Evolutionary conservation across 2,113 vertebrate genomes (phyloP), one percentile per base, ranked within the genome.

Genomic region (Marcusenius ussheri): DNA sequence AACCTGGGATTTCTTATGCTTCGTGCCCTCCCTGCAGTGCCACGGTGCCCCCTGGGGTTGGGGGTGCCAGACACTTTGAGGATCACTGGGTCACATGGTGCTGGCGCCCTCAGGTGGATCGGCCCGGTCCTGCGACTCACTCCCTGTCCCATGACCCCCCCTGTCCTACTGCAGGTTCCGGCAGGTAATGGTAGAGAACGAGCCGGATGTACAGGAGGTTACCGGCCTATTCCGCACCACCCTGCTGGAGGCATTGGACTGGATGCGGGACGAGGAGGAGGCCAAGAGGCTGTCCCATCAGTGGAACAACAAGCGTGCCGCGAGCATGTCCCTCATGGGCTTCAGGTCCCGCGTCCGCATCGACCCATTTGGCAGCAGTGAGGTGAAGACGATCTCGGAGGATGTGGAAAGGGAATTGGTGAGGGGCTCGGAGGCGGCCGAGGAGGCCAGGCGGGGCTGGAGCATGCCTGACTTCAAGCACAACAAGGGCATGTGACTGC

Each of bases 391-490:
- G 17, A 97, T 99, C 92, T 98, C 98, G 0, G 97, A 97, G 93
- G 97, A 99, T 0, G 98, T 99, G 92, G 98, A 99, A 93, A 95
- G 95, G 74, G 96, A 95, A 83, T 88, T 70, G 89, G 91, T 99
- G 93, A 95, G 95, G 74, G 96, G 95, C 85, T 88, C 51, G 88
- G 92, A 91, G 31, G 91, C 74, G 35, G 62, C 89, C 83, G 93
- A 93, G 77, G 35, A 95, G 93, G 35, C 93, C 89, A 96, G 95
- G 31, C 96, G 97, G 66, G 93, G 97, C 89, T 98, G 98, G 98
- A 99, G 98, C 95, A 95, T 98, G 97, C 98, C 98, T 0, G 97
- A 99, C 89, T 98, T 99, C 92, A 95, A 95, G 91, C 95, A 94
- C 77, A 91, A 91, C 90, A 97, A 98, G 92, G 95, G 93, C 85